Evolutionary conservation across 1,140 invertebrate species (phyloP).

Genomic region (Rhopalosiphum padi): DNA sequence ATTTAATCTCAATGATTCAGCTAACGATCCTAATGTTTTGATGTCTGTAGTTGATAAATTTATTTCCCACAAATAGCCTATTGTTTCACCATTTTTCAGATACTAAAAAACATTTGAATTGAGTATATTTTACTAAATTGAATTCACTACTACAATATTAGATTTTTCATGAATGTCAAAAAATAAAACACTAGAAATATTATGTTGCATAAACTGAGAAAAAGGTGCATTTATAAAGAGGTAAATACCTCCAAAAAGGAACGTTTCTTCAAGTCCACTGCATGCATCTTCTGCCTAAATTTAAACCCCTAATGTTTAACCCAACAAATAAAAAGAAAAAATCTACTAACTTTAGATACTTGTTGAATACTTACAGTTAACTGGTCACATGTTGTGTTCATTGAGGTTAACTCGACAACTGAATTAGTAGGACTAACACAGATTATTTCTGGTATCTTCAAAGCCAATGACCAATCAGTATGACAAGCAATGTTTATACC

Average conservation of each 20-base stretch:
- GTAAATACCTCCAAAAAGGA: slow-evolving; percentile 56
- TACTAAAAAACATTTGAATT: slow-evolving; percentile 20
- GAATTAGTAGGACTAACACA: slow-evolving; percentile 42
- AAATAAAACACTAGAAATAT: slow-evolving; percentile 28
- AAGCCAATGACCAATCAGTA: slow-evolving; percentile 41
- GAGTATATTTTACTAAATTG: background rate
- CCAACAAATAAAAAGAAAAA: slow-evolving; percentile 9
- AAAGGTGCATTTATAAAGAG: slow-evolving; percentile 49
- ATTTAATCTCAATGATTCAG: slow-evolving; percentile 42
- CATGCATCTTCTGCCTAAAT: slow-evolving; percentile 57
- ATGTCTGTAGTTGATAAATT: slow-evolving; percentile 35
- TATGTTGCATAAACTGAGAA: background rate
- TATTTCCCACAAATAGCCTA: slow-evolving; percentile 51
- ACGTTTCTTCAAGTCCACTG: slow-evolving; percentile 49
- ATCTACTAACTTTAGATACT: background rate
- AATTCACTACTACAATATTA: background rate
- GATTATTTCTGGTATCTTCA: slow-evolving; percentile 30
- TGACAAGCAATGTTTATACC: slow-evolving; percentile 28
- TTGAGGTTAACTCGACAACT: slow-evolving; percentile 24
- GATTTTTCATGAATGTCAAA: background rate
- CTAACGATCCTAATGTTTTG: background rate
- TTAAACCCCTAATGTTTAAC: slow-evolving; percentile 43
- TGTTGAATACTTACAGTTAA: slow-evolving; percentile 42
- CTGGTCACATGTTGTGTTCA: background rate
- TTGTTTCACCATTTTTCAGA: slow-evolving; percentile 46